Evolutionary conservation across 2,797 vertebrate species (phyloP), one percentile per base, ranked within the genome.

Genomic region (Gephyroberyx darwinii): DNA sequence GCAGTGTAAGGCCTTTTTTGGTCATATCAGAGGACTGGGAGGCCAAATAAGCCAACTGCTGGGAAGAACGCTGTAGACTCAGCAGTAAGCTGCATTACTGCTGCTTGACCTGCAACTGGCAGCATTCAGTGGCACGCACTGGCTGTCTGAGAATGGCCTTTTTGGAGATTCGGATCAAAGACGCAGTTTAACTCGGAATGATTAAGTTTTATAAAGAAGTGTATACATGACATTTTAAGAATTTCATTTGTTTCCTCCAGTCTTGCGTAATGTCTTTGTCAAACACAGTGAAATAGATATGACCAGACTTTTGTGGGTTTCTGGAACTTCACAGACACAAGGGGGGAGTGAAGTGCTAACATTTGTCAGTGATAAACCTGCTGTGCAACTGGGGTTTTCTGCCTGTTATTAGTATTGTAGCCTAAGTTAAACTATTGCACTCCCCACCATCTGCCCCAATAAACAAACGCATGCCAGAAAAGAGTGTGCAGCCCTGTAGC

Each of bases 1-100:
- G 80, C 74, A 74, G 33, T 37, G 50, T 77, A 81, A 84, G 53
- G 55, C 92, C 94, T 92, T 94, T 92, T 94, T 92, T 93, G 93
- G 94, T 92, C 89, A 93, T 89, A 91, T 90, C 75, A 73, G 69
- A 76, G 85, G 58, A 67, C 89, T 81, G 68, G 10, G 37, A 80
- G 66, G 87, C 82, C 85, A 85, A 82, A 88, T 82, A 87, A 81
- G 77, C 77, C 74, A 80, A 83, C 78, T 80, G 85, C 66, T 71
- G 80, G 82, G 74, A 86, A 80, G 80, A 80, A 81, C 74, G 70
- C 26, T 83, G 82, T 79, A 65, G 70, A 82, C 77, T 86, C 78
- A 87, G 82, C 77, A 73, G 77, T 70, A 71, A 78, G 51, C 72
- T 76, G 71, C 64, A 72, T 88, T 83, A 88, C 62, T 88, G 61